A percentile compares a stretch with the other conserved stretches of the same genome.
phyloP scores from a whole-genome alignment of 2,888 invertebrate genomes.

The Lithosia quadra region DNA sequence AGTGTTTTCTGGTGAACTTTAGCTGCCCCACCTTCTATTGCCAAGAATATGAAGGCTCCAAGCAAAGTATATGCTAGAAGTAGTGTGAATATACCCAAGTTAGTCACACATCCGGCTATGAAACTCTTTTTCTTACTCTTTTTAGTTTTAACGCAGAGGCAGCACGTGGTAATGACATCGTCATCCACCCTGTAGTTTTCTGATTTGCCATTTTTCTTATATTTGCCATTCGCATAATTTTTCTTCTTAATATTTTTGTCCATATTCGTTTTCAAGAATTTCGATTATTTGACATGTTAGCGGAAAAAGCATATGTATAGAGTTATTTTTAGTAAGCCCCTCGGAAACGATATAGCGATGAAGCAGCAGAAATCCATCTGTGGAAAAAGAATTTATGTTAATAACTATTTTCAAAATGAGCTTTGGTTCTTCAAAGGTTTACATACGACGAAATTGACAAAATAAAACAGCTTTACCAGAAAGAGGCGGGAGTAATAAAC shows the following conservation, averaged over 20 bases:
- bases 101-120: conserved; percentile 91
- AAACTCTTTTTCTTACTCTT: conserved; percentile 82
- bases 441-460: conserved; percentile 62
- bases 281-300: conserved; percentile 24
- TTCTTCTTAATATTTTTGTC: conserved; percentile 80
- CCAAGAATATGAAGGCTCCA: conserved; percentile 93
- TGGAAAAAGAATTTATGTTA: conserved; percentile 48
- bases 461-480: conserved; percentile 68
- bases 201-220: conserved; percentile 78
- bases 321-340: conserved; percentile 34
- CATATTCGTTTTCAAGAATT: conserved; percentile 68
- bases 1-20: conserved; percentile 84
- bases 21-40: conserved; percentile 91
- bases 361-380: conserved; percentile 57
- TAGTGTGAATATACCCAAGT: conserved; percentile 93
- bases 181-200: conserved; percentile 75
- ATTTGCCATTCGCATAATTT: conserved; percentile 79
- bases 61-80: conserved; percentile 92
- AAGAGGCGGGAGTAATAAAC: conserved; percentile 67
- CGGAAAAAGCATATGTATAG: conserved; percentile 32
- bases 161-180: conserved; percentile 79
- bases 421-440: conserved; percentile 43
- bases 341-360: conserved; percentile 35
- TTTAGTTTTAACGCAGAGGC: conserved; percentile 82
- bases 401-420: conserved; percentile 46